Evolutionary conservation across 2,797 vertebrate genomes (phyloP).

Genomic region (Gymnopithys bicolor): DNA sequence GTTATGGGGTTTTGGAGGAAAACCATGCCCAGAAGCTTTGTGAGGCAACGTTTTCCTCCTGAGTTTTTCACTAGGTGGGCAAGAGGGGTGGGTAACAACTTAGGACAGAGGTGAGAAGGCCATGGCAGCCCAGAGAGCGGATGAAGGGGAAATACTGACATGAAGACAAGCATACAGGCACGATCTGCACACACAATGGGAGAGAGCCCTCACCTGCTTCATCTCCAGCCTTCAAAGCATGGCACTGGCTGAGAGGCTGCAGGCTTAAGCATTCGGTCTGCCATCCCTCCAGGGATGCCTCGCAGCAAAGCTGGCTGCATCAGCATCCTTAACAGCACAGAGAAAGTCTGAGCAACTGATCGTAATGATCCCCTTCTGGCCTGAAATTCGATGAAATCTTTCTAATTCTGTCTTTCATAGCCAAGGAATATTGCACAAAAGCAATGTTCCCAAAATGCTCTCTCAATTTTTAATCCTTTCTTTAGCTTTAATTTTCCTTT

Average conservation of each 20-base stretch:
- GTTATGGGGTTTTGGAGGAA: neutral
- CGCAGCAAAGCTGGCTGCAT: neutral
- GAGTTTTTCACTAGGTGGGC: neutral
- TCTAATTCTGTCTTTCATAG: neutral
- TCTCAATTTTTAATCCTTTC: neutral
- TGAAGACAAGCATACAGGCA: fast-evolving
- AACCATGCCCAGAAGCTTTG: neutral
- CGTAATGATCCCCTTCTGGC: neutral
- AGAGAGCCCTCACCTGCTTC: neutral
- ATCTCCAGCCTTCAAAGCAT: neutral
- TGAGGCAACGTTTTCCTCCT: neutral
- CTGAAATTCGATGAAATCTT: neutral
- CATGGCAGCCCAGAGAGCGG: neutral
- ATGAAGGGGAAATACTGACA: neutral
- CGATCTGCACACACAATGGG: fast-evolving
- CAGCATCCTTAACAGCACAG: neutral
- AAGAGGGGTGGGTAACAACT: neutral
- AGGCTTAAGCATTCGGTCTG: neutral
- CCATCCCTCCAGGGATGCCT: neutral
- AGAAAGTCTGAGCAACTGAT: neutral
- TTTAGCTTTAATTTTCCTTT: neutral
- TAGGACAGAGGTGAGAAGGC: neutral
- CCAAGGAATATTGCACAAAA: neutral
- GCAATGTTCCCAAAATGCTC: neutral
- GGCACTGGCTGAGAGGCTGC: fast-evolving